phyloP scores from a whole-genome alignment of 2,113 vertebrate genomes.

The Eleginops maclovinus region DNA sequence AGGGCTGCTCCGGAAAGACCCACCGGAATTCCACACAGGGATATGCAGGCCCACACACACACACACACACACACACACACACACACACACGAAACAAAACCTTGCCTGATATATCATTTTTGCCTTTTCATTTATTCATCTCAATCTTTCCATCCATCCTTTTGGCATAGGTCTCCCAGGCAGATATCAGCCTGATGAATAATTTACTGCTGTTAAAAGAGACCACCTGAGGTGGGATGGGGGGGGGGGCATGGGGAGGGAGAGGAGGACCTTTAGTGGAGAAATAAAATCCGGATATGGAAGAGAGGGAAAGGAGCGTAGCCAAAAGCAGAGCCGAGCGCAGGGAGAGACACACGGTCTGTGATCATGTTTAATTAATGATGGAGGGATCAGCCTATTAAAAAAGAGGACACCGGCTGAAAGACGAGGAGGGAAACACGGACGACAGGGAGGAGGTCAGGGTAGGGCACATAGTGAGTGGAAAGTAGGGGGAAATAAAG shows the following conservation, averaged over 20 bases:
- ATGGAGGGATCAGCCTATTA: conserved; percentile 48
- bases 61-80: conserved; percentile 12
- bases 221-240: conserved; percentile 53
- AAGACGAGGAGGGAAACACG: conserved; percentile 34
- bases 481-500: background rate
- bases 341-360: conserved; percentile 38
- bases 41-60: conserved; percentile 17
- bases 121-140: conserved; percentile 74
- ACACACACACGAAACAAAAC: conserved; percentile 29
- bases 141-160: conserved; percentile 54
- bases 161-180: conserved; percentile 54
- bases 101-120: conserved; percentile 60
- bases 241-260: conserved; percentile 20
- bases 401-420: conserved; percentile 55
- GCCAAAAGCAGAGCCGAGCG: conserved; percentile 4
- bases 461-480: conserved; percentile 13
- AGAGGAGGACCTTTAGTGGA: conserved; percentile 5
- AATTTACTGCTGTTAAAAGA: conserved; percentile 69
- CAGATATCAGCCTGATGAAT: conserved; percentile 67
- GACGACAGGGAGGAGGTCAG: conserved; percentile 20
- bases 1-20: conserved; percentile 57
- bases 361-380: conserved; percentile 69
- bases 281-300: conserved; percentile 26
- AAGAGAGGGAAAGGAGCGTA: conserved; percentile 6
- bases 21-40: conserved; percentile 48